Base-by-base conservation (phyloP, 30 jellyfish, hydroid and myxozoan genomes). In the Aurelia aurita region DNA sequence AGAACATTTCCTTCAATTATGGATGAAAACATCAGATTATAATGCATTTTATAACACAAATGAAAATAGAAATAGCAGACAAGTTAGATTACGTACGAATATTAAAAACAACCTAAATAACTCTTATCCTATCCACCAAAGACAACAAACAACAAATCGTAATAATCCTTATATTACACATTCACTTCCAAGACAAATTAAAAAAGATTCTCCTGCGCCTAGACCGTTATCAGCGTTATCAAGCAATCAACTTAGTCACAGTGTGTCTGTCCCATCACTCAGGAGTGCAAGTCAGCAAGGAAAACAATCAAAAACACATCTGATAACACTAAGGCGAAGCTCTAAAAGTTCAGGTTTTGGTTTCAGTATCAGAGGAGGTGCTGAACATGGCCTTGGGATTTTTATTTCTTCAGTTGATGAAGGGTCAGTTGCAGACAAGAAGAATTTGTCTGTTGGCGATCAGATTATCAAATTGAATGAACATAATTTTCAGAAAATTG, bases 281-380 rank as follows among this genome's bases (percentile, higher is more conserved):
- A 51, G 78, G 15, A 13, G 28, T 32, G 45, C 85, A 46, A 34
- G 69, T 58, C 69, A 53, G 28, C 79, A 18, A 29, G 79, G 45
- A 21, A 54, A 60, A 23, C 76, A 58, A 19, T 23, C 51, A 11
- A 84, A 84, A 63, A 71, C 87, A 0, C 93, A 61, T 71, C 69
- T 39, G 26, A 55, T 71, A 23, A 11, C 87, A 1, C 20, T 84
- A 28, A 71, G 49, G 22, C 87, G 90, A 12, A 54, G 61, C 27
- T 34, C 72, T 7, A 69, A 69, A 29, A 58, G 82, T 18, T 25
- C 58, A 55, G 98, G 96, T 1, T 93, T 93, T 88, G 98, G 98
- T 16, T 88, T 93, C 70, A 87, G 98, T 61, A 88, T 93, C 55
- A 72, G 98, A 47, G 98, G 98, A 2, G 98, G 98, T 53, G 81